These are phyloP conservation scores for Poeciliopsis infans DNA, from an alignment of 2,797 vertebrate genomes.

Conservation along the genomic window DNA sequence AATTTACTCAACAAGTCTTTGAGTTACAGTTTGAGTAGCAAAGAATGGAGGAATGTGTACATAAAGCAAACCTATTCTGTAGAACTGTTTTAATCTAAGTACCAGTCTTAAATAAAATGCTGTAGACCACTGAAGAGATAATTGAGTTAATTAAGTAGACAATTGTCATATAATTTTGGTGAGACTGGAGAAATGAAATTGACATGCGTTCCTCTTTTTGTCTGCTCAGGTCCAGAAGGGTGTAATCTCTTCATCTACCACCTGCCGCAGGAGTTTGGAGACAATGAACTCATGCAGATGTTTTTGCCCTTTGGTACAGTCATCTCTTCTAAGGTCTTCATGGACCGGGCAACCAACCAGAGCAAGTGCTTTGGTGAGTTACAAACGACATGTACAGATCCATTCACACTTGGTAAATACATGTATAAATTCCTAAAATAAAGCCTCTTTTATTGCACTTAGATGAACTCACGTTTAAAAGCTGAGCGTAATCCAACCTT, in stretches of 20 bases:
- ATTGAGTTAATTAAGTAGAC: slow-evolving; percentile 19
- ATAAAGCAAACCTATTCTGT: slow-evolving; percentile 25
- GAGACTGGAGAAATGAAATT: slow-evolving; percentile 29
- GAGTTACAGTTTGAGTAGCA: neutral
- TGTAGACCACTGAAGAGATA: neutral
- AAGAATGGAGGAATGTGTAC: neutral
- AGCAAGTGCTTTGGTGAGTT: slow-evolving; percentile 98
- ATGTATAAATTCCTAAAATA: neutral
- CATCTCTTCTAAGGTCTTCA: slow-evolving; percentile 99
- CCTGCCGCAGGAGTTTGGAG: slow-evolving; percentile 99
- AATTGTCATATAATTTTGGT: slow-evolving; percentile 35
- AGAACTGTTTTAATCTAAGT: slow-evolving; percentile 12
- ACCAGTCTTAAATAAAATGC: neutral
- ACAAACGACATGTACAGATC: neutral
- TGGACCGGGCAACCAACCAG: slow-evolving; percentile 99
- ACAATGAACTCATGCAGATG: slow-evolving; percentile 99
- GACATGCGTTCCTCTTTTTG: slow-evolving; percentile 21
- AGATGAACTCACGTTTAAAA: neutral
- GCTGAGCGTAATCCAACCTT: neutral
- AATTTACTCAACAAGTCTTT: neutral
- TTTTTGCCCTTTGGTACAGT: slow-evolving; percentile 97
- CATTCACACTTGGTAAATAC: neutral
- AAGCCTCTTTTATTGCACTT: neutral
- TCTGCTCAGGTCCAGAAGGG: slow-evolving; percentile 92
- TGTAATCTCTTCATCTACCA: slow-evolving; percentile 99